phyloP scores from a whole-genome alignment of 2,113 vertebrate species.

The Labeo catla region DNA sequence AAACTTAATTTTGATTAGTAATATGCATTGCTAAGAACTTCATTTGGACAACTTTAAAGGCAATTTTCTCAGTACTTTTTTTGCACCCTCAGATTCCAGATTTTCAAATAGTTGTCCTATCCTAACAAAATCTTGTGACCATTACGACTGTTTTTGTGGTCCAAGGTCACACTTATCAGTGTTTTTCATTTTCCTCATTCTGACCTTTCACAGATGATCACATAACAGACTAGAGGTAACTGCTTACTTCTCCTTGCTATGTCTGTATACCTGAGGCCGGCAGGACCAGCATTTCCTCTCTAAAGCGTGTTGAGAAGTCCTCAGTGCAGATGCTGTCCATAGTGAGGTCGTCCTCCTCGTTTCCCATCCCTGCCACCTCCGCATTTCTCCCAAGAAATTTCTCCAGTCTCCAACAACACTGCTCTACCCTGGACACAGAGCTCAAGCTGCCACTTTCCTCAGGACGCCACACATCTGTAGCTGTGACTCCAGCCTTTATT shows the following conservation, averaged over 20 bases:
- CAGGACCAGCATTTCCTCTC: slow-evolving; percentile 70
- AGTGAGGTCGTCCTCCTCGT: slow-evolving; percentile 54
- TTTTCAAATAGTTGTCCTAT: too few relatives aligned
- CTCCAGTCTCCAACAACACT: slow-evolving; percentile 70
- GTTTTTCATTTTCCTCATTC: too few relatives aligned
- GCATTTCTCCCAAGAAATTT: slow-evolving; percentile 63
- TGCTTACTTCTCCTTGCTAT: not conserved
- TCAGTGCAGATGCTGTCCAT: slow-evolving; percentile 80
- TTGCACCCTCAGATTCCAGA: too few relatives aligned
- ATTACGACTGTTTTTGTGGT: too few relatives aligned
- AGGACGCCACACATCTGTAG: slow-evolving; percentile 30
- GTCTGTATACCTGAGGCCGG: slow-evolving; percentile 2
- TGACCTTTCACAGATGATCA: not conserved
- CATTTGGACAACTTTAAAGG: too few relatives aligned
- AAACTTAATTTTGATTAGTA: too few relatives aligned
- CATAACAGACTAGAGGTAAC: not conserved
- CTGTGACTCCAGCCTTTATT: not conserved
- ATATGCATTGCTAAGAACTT: too few relatives aligned
- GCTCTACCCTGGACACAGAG: slow-evolving; percentile 63
- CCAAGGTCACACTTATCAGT: too few relatives aligned
- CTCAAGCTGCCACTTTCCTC: slow-evolving; percentile 47
- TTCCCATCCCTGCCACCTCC: slow-evolving; percentile 37
- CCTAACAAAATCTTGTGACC: too few relatives aligned
- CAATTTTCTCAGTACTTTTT: too few relatives aligned
- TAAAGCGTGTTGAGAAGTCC: slow-evolving; percentile 76